A percentile compares a stretch with the other conserved stretches of the same genome.
These are phyloP conservation scores for Pogonomyrmex barbatus DNA, from an alignment of 1,140 invertebrate genomes.

Conservation along the genomic window DNA sequence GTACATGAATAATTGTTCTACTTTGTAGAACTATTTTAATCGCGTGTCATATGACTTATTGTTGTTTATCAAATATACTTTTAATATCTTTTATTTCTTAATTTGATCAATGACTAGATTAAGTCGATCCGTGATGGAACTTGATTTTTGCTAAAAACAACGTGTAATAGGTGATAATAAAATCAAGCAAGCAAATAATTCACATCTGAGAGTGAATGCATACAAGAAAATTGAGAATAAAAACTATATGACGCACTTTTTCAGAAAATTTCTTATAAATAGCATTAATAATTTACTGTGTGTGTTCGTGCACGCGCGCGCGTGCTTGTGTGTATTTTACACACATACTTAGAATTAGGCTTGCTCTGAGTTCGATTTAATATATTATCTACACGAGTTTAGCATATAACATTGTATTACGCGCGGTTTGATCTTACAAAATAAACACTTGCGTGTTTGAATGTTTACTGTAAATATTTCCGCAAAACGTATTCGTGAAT, in stretches of 20 bases:
- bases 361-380: slow-evolving; percentile 6
- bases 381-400: slow-evolving; percentile 39
- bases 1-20: background rate
- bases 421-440: slow-evolving; percentile 1
- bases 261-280: slow-evolving; percentile 18
- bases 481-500: background rate
- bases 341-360: slow-evolving; percentile 35
- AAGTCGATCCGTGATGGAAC: slow-evolving; percentile 11
- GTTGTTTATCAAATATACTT: slow-evolving; percentile 34
- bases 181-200: slow-evolving; percentile 28
- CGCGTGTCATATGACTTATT: background rate
- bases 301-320: background rate
- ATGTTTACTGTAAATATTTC: background rate
- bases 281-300: background rate
- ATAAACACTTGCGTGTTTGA: slow-evolving; percentile 15
- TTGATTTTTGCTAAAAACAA: slow-evolving; percentile 27
- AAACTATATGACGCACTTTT: background rate
- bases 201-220: background rate
- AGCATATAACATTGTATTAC: slow-evolving; percentile 3
- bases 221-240: slow-evolving; percentile 14
- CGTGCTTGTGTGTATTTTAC: background rate
- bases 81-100: background rate
- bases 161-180: slow-evolving; percentile 23
- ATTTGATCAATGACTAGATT: slow-evolving; percentile 53
- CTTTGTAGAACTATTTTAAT: background rate